phyloP scores from a whole-genome alignment of 2,888 invertebrate genomes.

The Smittia aterrima region DNA sequence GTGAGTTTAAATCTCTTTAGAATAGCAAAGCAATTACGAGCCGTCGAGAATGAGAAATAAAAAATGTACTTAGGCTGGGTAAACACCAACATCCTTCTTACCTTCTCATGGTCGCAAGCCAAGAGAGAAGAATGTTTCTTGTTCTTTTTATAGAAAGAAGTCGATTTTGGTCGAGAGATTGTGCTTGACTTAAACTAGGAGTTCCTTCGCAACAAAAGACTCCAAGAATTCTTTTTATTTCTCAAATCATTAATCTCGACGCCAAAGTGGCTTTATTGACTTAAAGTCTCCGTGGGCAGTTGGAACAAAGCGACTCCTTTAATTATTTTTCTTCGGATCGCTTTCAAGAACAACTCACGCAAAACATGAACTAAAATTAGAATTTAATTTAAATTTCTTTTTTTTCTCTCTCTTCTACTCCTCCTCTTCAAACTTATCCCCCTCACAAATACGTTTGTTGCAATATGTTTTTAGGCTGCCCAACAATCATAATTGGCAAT shows the following conservation, averaged over 20 bases:
- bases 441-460: neutral
- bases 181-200: neutral
- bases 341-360: neutral
- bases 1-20: conserved; percentile 4
- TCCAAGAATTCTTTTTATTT: neutral
- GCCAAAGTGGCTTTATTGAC: neutral
- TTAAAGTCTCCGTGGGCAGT: conserved; percentile 1
- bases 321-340: neutral
- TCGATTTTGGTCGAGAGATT: neutral
- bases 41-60: too few relatives aligned
- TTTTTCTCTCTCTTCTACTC: neutral
- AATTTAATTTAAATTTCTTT: neutral
- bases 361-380: neutral
- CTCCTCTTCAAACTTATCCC: neutral
- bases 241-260: neutral
- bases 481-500: conserved; percentile 54
- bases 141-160: neutral
- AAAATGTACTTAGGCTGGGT: neutral
- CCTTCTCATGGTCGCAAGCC: neutral
- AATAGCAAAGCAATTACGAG: conserved; percentile 13
- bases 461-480: conserved; percentile 40
- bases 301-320: neutral
- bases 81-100: conserved; percentile 18
- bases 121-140: neutral
- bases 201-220: neutral